These are phyloP conservation scores for Stegodyphus mimosarum DNA, from an alignment of 1,140 invertebrate genomes.

Conservation along the genomic window DNA sequence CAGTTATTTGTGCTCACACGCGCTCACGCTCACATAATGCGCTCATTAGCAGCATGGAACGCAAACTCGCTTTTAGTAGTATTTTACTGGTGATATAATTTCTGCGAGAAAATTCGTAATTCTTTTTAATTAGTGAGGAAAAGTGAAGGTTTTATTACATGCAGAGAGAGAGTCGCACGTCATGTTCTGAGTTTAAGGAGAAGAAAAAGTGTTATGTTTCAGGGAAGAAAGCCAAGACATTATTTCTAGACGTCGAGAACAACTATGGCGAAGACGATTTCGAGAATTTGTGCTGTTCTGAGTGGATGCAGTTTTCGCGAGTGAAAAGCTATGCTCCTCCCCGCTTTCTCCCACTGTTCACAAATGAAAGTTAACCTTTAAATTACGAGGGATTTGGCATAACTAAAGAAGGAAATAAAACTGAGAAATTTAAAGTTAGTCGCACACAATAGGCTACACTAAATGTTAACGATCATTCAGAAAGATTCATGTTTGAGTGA, in stretches of 20 bases:
- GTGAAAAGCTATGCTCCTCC: no score
- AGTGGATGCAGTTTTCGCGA: no score
- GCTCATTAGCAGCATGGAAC: constrained; percentile 30
- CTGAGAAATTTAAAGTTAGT: no score
- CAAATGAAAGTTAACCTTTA: no score
- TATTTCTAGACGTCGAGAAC: not conserved
- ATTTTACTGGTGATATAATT: constrained; percentile 32
- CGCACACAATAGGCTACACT: no score
- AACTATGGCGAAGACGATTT: not conserved
- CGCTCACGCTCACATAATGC: constrained; percentile 39
- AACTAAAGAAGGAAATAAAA: no score
- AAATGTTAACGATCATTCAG: no score
- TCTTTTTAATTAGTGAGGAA: constrained; percentile 52
- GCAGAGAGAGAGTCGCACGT: not conserved
- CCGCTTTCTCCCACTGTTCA: no score
- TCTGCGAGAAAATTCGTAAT: constrained; percentile 20
- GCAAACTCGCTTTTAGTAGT: constrained; percentile 3
- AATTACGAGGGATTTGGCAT: no score
- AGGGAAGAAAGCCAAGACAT: not conserved
- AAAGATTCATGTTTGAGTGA: no score
- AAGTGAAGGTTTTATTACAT: constrained; percentile 45
- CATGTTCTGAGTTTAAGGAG: not conserved
- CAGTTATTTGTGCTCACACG: constrained; percentile 28
- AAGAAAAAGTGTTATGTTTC: not conserved
- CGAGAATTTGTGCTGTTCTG: no score